Conservation (phyloP, 92 coral and sea anemone species). For the Phenganax marumi region DNA sequence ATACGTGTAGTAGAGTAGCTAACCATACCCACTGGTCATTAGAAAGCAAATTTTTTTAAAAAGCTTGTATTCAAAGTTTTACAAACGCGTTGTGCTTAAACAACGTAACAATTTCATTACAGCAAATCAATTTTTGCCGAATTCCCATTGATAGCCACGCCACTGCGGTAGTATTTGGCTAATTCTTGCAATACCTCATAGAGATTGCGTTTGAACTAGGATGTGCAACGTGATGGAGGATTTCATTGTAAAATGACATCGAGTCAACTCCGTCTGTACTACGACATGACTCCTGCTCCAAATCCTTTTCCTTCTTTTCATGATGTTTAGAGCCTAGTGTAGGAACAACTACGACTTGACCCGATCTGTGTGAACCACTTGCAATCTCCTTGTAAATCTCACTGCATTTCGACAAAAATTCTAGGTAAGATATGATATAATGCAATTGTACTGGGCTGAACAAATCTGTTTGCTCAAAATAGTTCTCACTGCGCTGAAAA, state of each 20-base stretch:
- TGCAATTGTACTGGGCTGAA: too few species aligned
- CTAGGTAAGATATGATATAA: slow-evolving; percentile 35
- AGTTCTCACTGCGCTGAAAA: too few species aligned
- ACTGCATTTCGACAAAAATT: slow-evolving; percentile 76
- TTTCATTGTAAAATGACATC: slow-evolving; percentile 73
- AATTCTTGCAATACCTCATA: slow-evolving; percentile 11
- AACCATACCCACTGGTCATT: too few species aligned
- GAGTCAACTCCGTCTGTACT: slow-evolving; percentile 80
- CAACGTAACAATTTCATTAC: too few species aligned
- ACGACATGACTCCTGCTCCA: slow-evolving; percentile 50
- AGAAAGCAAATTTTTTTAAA: too few species aligned
- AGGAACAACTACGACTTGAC: slow-evolving; percentile 80
- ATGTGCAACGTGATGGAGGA: slow-evolving; percentile 46
- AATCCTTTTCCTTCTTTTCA: slow-evolving; percentile 52
- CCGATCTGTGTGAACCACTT: slow-evolving; percentile 86
- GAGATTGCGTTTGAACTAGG: slow-evolving; percentile 21
- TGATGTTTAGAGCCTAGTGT: slow-evolving; percentile 75
- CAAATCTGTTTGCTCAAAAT: too few species aligned
- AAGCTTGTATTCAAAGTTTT: too few species aligned
- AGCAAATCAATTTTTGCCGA: too few species aligned
- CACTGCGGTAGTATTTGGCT: neutral
- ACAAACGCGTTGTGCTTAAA: too few species aligned
- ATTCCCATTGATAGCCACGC: neutral
- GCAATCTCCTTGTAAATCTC: slow-evolving; percentile 72
- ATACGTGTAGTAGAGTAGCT: too few species aligned